Evolutionary conservation across 2,797 vertebrate species (phyloP), one percentile per base, ranked within the genome.

Genomic region (Chelon labrosus): DNA sequence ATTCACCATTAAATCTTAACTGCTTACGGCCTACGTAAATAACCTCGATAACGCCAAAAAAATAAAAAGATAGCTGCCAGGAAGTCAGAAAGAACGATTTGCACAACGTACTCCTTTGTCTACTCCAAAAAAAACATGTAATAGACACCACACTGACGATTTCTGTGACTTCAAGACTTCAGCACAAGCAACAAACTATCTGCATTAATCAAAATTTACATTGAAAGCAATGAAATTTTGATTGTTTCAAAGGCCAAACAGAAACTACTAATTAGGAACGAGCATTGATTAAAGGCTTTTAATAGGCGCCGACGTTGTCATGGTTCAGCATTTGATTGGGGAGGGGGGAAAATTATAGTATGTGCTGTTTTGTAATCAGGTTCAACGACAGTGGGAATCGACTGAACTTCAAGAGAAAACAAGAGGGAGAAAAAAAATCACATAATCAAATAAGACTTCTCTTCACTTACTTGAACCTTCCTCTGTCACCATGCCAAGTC

Each of bases 401-500:
- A 55, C 1, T 74, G 19, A 62, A 57, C 50, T 39, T 63, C 11
- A 10, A 50, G 9, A 52, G 46, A 53, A 68, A 55, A n/a, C 5
- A 52, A 31, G 12, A 17, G 10, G 8, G 11, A 50, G 8, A 37
- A 41, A 2, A 44, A 10, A 35, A 56, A 54, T 22, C 38, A 52
- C 22, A 60, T 4, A 2, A 14, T 52, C 35, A 27, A 39, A 13
- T 35, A n/a, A 35, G 27, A 55, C 31, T 0, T 39, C 19, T 69
- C 16, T 72, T 57, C 77, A 97, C 98, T 97, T 95, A 99, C 98
- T 93, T 86, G 98, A 98, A 90, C 98, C 98, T 95, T 99, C 98
- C 86, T 99, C 98, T 85, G 98, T 97, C 88, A 98, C 96, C 98
- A 99, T 99, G 75, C 98, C 98, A 77, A 99, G 96, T 88, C 98